These are phyloP conservation scores for Eulemur macaco DNA, from an alignment of 2,113 vertebrate genomes.

Conservation along the genomic window DNA sequence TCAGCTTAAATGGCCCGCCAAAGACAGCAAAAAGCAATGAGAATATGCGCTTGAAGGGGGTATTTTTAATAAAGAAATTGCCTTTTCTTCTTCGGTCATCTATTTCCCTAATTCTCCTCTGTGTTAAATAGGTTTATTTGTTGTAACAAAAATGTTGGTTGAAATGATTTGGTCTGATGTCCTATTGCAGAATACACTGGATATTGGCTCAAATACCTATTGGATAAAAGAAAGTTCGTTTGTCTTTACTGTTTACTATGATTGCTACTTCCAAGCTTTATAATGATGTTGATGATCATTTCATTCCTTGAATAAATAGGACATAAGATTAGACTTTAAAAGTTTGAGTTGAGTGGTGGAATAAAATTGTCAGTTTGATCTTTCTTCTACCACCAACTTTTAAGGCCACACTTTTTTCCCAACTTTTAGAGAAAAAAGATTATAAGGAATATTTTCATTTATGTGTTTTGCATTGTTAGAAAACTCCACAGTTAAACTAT, in stretches of 20 bases:
- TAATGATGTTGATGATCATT: not conserved
- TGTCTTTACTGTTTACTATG: not conserved
- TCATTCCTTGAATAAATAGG: conserved; percentile 6
- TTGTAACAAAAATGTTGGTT: not conserved
- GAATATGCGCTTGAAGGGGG: not conserved
- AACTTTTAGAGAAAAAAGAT: not conserved
- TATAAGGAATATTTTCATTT: not conserved
- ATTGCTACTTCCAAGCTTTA: not conserved
- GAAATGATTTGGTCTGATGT: not conserved
- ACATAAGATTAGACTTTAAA: conserved; percentile 14
- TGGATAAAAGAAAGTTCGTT: not conserved
- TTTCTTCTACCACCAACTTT: conserved; percentile 20
- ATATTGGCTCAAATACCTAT: not conserved
- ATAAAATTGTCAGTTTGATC: not conserved
- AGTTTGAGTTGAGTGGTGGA: not conserved
- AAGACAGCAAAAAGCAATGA: not conserved
- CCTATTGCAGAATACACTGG: not conserved
- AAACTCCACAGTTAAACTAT: not conserved
- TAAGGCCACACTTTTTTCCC: not conserved
- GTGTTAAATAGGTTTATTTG: not conserved
- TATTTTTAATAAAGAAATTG: not conserved
- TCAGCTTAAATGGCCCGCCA: not conserved
- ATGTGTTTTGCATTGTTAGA: not conserved
- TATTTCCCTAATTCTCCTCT: conserved; percentile 27
- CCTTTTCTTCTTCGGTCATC: not conserved